These are phyloP conservation scores for Hedya salicella DNA, from an alignment of 2,888 invertebrate species.

Conservation along the genomic window DNA sequence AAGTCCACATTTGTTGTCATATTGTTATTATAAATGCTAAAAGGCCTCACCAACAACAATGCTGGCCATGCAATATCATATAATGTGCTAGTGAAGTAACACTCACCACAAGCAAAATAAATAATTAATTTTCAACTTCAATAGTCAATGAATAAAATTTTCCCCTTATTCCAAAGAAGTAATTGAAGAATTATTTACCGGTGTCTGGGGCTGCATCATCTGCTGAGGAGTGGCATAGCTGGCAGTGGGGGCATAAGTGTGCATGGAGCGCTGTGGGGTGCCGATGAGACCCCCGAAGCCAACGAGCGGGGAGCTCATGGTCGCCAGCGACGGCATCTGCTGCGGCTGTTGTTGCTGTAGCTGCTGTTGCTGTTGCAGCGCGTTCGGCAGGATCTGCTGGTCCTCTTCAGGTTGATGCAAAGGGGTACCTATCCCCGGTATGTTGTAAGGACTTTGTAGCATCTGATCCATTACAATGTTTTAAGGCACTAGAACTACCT, in stretches of 20 bases:
- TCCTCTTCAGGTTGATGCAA: constrained; percentile 96
- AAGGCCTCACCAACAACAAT: too few relatives aligned
- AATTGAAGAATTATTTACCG: constrained; percentile 82
- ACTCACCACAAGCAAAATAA: too few relatives aligned
- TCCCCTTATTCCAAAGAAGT: not conserved
- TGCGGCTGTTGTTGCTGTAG: constrained; percentile 89
- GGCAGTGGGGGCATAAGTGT: constrained; percentile 91
- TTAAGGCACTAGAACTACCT: not conserved
- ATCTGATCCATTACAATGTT: constrained; percentile 92
- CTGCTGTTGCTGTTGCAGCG: constrained; percentile 91
- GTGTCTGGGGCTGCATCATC: constrained; percentile 95
- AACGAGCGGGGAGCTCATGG: constrained; percentile 85
- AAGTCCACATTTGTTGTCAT: too few relatives aligned
- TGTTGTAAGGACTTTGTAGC: constrained; percentile 95
- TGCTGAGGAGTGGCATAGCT: constrained; percentile 92
- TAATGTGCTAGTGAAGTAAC: too few relatives aligned
- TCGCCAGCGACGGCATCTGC: constrained; percentile 82
- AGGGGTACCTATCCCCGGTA: constrained; percentile 96
- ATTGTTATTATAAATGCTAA: too few relatives aligned
- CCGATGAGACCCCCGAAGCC: constrained; percentile 87
- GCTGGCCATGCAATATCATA: too few relatives aligned
- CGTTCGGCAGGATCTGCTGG: constrained; percentile 94
- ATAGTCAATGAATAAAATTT: not conserved
- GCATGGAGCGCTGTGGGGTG: constrained; percentile 89
- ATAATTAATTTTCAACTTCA: too few relatives aligned